Base-by-base conservation (phyloP, 2,888 invertebrate genomes). In the Microctonus aethiopoides region DNA sequence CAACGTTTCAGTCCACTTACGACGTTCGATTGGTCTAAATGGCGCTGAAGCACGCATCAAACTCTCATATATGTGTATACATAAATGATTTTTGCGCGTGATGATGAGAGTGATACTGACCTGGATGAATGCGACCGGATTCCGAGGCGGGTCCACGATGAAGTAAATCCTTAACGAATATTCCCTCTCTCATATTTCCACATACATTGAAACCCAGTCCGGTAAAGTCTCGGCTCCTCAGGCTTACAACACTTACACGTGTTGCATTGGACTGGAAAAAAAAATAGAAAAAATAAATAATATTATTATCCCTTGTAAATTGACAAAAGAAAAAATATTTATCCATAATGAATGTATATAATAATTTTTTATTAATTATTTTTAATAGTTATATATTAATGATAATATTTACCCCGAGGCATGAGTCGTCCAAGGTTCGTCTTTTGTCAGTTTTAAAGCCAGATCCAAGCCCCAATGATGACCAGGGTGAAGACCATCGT, bases 161-260 rank as follows among this genome's bases (percentile, higher is more conserved):
- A 64, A 95, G 89, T 16, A 97, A 92, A 75, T 96, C 95, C 84
- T 95, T 95, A 52, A 97, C 92, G 84, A 91, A 94, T 71, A 97
- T 96, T 0, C 97, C 97, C 76, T 96, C 95, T 69, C 94, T 89
- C 90, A 96, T 95, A 78, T 95, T 96, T n/a, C 97, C 97, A 70
- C 92, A 92, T 75, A 96, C 94, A 82, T 94, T 92, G 87, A 96
- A 93, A 1, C 96, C 96, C 0, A 96, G 89, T 0, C 96, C 96
- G 0, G 95, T 95, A 87, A 95, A 95, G 87, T 96, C 96, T 62
- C 94, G 92, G 72, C 95, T 95, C 86, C 93, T 91, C 69, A 96
- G 88, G 74, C 93, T 91, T 56, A 96, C 94, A 64, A 90, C 88
- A 77, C 90, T 89, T 36, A 90, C 87, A 78, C 89, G 89, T 26